phyloP scores from a whole-genome alignment of 1,140 invertebrate genomes.

The Vollenhovia emeryi region DNA sequence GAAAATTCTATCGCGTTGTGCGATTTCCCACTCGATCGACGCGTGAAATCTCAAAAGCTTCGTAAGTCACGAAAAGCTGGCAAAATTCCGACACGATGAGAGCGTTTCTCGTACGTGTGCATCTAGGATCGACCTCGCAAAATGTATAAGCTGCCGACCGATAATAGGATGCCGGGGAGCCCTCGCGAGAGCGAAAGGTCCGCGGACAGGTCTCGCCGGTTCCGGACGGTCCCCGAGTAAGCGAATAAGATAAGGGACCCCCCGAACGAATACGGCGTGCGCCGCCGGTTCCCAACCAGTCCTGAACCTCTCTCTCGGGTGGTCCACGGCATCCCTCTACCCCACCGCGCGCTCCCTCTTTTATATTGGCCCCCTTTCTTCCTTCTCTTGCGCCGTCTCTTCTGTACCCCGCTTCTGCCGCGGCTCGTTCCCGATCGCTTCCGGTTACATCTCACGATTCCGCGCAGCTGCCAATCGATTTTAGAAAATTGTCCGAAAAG shows the following conservation, averaged over 20 bases:
- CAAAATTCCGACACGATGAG: not conserved
- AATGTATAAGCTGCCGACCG: constrained; percentile 69
- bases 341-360: constrained; percentile 65
- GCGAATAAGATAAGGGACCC: constrained; percentile 83
- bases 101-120: not conserved
- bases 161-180: constrained; percentile 79
- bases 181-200: constrained; percentile 68
- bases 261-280: constrained; percentile 81
- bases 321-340: constrained; percentile 79
- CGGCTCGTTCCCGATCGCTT: constrained; percentile 11
- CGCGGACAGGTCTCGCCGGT: constrained; percentile 77
- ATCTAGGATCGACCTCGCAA: constrained; percentile 18
- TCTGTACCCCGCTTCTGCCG: constrained; percentile 11
- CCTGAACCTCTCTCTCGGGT: constrained; percentile 83
- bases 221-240: constrained; percentile 75
- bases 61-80: not conserved
- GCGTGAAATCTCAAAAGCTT: not conserved
- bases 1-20: not conserved
- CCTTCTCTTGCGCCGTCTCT: constrained; percentile 24
- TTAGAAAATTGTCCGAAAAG: constrained; percentile 1
- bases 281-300: constrained; percentile 82
- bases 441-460: constrained; percentile 34
- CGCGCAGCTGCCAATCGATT: not conserved
- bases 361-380: constrained; percentile 52
- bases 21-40: not conserved